Conservation (phyloP, 2,113 vertebrate genomes). For the Engraulis encrasicolus region DNA sequence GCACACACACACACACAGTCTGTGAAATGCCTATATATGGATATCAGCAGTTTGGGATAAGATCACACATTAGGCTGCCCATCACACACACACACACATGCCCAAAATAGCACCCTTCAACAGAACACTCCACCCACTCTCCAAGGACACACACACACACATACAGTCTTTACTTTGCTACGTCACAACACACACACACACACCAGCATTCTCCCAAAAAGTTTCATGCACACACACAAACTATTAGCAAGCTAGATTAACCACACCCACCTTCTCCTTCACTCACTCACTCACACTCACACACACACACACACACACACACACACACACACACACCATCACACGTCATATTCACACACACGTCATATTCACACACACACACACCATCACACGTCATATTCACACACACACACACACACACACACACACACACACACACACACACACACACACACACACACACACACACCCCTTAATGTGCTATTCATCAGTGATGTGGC, state of each 20-base stretch:
- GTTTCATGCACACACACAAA: not conserved
- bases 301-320: not conserved
- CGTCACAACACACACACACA: not conserved
- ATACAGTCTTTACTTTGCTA: too few species aligned
- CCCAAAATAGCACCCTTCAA: too few species aligned
- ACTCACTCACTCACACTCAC: not conserved
- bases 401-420: not conserved
- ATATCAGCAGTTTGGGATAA: too few species aligned
- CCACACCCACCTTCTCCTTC: not conserved
- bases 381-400: not conserved
- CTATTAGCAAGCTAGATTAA: not conserved
- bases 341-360: not conserved
- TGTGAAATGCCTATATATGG: conserved; percentile 38
- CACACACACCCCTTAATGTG: too few species aligned
- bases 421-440: too few species aligned
- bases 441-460: too few species aligned
- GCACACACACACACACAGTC: conserved; percentile 26
- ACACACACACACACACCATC: not conserved
- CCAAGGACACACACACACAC: too few species aligned
- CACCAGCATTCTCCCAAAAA: not conserved
- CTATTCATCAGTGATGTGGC: too few species aligned
- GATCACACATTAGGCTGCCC: too few species aligned
- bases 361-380: not conserved
- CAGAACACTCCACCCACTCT: too few species aligned
- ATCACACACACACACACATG: too few species aligned